Percentiles rank a stretch among this genome's conserved stretches.
Evolutionary conservation across 2,797 vertebrate species (phyloP).

Genomic region (Trichosurus vulpecula): DNA sequence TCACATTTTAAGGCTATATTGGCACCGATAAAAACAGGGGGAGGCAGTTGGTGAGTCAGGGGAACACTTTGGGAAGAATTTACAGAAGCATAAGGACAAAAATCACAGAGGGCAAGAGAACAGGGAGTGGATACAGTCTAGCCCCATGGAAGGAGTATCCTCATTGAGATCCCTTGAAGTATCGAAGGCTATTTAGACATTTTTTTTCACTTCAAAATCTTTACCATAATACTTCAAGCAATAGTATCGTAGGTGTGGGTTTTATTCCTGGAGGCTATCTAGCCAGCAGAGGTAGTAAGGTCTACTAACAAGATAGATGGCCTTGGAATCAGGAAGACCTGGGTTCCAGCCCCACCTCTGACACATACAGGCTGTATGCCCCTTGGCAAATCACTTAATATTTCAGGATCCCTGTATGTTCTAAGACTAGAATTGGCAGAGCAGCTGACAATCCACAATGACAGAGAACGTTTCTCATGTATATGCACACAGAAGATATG

Average conservation of each 20-base stretch:
- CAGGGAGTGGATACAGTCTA: neutral
- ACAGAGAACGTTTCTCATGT: neutral
- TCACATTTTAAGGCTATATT: conserved; percentile 30
- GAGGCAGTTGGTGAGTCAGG: neutral
- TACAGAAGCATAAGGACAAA: neutral
- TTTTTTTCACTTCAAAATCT: neutral
- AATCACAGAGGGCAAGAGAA: neutral
- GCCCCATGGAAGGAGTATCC: neutral
- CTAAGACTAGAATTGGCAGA: neutral
- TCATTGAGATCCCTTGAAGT: neutral
- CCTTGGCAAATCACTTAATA: neutral
- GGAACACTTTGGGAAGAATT: neutral
- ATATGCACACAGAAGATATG: neutral
- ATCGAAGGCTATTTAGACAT: neutral
- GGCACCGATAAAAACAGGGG: neutral
- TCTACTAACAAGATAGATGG: neutral
- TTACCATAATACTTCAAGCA: neutral
- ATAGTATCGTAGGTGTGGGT: neutral
- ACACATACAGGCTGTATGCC: neutral
- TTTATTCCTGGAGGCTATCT: neutral
- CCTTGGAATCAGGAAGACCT: neutral
- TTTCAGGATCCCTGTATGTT: neutral
- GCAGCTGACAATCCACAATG: neutral
- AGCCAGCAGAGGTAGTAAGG: neutral
- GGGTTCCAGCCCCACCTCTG: neutral